Evolutionary conservation across 2,888 invertebrate species (phyloP).

Genomic region (Caenorhabditis angaria): DNA sequence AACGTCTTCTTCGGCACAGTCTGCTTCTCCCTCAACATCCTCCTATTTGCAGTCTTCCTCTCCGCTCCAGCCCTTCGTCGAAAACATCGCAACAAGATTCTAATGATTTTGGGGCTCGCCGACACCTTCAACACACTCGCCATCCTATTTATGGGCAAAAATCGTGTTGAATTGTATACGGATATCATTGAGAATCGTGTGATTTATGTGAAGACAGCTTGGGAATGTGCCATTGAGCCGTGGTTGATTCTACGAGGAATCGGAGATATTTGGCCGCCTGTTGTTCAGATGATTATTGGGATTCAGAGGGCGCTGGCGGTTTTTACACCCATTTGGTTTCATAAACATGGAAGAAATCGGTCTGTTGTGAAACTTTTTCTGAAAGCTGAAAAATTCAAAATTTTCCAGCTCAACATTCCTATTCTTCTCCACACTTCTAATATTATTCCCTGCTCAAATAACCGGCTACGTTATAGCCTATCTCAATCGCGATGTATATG

Average conservation of each 20-base stretch:
- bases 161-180: constrained; percentile 51
- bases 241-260: constrained; percentile 52
- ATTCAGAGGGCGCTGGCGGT: constrained; percentile 44
- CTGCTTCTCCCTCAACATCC: constrained; percentile 42
- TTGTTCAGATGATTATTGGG: constrained; percentile 49
- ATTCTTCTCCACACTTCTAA: constrained; percentile 31
- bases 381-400: too few species aligned
- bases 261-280: constrained; percentile 56
- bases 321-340: constrained; percentile 45
- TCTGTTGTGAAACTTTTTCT: too few species aligned
- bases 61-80: constrained; percentile 30
- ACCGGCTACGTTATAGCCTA: constrained; percentile 51
- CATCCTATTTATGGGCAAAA: constrained; percentile 57
- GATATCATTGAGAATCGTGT: constrained; percentile 31
- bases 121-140: constrained; percentile 56
- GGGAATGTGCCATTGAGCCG: constrained; percentile 53
- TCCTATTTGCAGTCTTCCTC: constrained; percentile 38
- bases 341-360: constrained; percentile 42
- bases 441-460: constrained; percentile 29
- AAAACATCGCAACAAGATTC: constrained; percentile 47
- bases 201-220: constrained; percentile 34
- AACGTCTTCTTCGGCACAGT: constrained; percentile 47
- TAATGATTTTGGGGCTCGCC: constrained; percentile 52
- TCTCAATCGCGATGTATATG: constrained; percentile 31
- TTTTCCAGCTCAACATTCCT: constrained; percentile 32